phyloP scores from a whole-genome alignment of 2,888 invertebrate species.

The Sialis fuliginosa region DNA sequence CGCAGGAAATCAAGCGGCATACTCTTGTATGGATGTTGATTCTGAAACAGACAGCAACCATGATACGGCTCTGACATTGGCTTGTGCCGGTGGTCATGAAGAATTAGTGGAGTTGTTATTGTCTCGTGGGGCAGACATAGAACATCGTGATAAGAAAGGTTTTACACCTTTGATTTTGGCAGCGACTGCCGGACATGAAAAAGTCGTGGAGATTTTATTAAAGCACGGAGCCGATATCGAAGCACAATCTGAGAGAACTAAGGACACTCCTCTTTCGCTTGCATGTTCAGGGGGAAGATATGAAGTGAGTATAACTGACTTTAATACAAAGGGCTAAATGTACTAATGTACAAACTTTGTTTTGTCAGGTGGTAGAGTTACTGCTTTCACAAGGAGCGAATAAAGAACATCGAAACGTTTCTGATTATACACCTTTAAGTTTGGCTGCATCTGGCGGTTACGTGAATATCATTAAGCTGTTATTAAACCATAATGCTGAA shows the following conservation, averaged over 20 bases:
- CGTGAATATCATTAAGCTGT: slow-evolving; percentile 90
- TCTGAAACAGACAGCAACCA: slow-evolving; percentile 97
- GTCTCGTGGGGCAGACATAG: slow-evolving; percentile 85
- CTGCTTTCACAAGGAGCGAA: slow-evolving; percentile 79
- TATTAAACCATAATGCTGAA: slow-evolving; percentile 89
- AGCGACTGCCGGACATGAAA: slow-evolving; percentile 88
- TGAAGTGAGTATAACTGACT: slow-evolving; percentile 35
- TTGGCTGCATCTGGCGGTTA: slow-evolving; percentile 97
- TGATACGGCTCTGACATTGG: slow-evolving; percentile 93
- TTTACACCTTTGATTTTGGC: slow-evolving; percentile 95
- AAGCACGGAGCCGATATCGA: slow-evolving; percentile 95
- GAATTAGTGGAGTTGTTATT: slow-evolving; percentile 87
- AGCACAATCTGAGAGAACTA: slow-evolving; percentile 96
- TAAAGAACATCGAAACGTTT: slow-evolving; percentile 96
- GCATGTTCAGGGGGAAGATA: slow-evolving; percentile 96
- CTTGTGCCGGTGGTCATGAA: slow-evolving; percentile 93
- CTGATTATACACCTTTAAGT: slow-evolving; percentile 97
- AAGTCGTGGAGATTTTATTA: slow-evolving; percentile 81
- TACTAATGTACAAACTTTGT: neutral
- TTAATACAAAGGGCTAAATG: neutral
- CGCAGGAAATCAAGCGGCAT: slow-evolving; percentile 28
- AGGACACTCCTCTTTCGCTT: slow-evolving; percentile 92
- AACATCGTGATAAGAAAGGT: slow-evolving; percentile 97
- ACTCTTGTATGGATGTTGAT: slow-evolving; percentile 80
- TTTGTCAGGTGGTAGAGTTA: slow-evolving; percentile 64